A percentile compares a stretch with the other conserved stretches of the same genome.
Evolutionary conservation across 2,113 vertebrate genomes (phyloP).

Genomic region (Stegastes partitus): DNA sequence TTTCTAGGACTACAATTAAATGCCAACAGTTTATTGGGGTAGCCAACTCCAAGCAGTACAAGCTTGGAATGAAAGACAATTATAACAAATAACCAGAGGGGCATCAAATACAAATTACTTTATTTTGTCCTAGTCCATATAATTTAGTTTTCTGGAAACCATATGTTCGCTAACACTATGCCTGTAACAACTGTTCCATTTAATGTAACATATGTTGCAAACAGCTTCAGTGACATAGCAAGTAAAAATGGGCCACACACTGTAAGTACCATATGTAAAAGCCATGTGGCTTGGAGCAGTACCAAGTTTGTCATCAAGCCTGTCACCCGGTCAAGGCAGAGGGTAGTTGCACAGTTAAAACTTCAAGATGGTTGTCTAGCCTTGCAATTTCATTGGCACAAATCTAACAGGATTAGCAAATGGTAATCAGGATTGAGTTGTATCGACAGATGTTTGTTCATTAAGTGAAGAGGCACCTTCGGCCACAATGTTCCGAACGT

Average conservation of each 20-base stretch:
- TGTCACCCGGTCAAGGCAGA: constrained; percentile 6
- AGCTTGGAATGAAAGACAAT: too few species aligned
- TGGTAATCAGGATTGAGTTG: constrained; percentile 65
- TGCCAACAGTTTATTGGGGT: too few species aligned
- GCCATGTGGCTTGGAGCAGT: constrained; percentile 27
- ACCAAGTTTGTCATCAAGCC: constrained; percentile 12
- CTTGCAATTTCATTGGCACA: constrained; percentile 26
- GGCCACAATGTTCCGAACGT: constrained; percentile 49
- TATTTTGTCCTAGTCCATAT: too few species aligned
- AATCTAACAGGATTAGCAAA: constrained; percentile 62
- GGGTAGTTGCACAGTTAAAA: constrained; percentile 7
- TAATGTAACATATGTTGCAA: neutral
- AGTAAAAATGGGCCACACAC: constrained; percentile 22
- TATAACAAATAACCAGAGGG: too few species aligned
- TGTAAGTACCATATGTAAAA: constrained; percentile 29
- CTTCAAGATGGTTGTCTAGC: constrained; percentile 24
- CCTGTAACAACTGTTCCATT: neutral
- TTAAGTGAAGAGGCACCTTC: constrained; percentile 61
- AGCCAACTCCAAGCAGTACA: too few species aligned
- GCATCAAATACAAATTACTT: too few species aligned
- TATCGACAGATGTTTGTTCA: constrained; percentile 69
- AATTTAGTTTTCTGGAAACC: neutral
- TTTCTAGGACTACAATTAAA: too few species aligned
- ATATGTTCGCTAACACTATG: neutral
- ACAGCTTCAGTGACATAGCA: neutral